A percentile compares a stretch with the other conserved stretches of the same genome.
These are phyloP conservation scores for Halictus rubicundus DNA, from an alignment of 1,140 invertebrate genomes.

Conservation along the genomic window DNA sequence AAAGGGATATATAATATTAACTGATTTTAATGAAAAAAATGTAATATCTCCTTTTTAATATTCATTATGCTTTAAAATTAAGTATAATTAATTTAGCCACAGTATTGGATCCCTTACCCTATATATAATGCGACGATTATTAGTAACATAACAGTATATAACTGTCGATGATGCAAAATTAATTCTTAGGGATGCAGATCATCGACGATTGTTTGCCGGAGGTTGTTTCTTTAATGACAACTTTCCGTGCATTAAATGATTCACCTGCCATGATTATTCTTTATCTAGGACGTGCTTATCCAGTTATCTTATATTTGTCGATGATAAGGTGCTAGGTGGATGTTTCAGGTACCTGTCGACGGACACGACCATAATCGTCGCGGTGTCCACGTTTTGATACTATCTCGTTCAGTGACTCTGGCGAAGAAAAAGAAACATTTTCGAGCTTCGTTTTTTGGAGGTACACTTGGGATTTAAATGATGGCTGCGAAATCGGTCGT, in stretches of 20 bases:
- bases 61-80: no score
- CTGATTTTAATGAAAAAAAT: no score
- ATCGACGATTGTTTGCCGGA: background rate
- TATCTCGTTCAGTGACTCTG: conserved; percentile 16
- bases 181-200: background rate
- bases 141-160: background rate
- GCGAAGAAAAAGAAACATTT: background rate
- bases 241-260: conserved; percentile 25
- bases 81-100: no score
- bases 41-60: no score
- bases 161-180: background rate
- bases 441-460: background rate
- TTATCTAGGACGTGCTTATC: conserved; percentile 77
- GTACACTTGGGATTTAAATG: background rate
- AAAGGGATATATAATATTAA: no score
- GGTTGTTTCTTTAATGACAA: background rate
- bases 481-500: conserved; percentile 72
- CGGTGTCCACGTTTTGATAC: conserved; percentile 18
- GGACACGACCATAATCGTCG: conserved; percentile 7
- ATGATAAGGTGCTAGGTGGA: conserved; percentile 68
- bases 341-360: conserved; percentile 56
- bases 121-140: no score
- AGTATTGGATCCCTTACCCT: no score
- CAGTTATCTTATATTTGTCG: conserved; percentile 76
- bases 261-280: conserved; percentile 34